Base-by-base conservation (phyloP, 2,797 vertebrate genomes). In the Ispidina lecontei region DNA sequence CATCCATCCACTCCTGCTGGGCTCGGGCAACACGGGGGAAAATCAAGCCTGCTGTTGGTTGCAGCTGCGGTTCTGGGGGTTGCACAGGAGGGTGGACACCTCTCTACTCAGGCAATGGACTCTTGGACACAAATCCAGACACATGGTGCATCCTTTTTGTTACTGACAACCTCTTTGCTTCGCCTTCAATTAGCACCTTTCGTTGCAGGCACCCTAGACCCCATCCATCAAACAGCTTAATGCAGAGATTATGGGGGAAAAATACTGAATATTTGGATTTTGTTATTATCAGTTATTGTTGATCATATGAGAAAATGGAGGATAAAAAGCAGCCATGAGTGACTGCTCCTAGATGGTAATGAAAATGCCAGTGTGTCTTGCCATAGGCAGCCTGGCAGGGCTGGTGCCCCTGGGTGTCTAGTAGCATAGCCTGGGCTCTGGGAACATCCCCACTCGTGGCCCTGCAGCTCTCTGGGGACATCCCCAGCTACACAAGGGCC, bases 91-190 rank as follows among this genome's bases (percentile, higher is more conserved):
- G 15, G 6, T 7, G 20, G 46, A 10, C 26, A 37, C 9, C 20
- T 62, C 25, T 68, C 12, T 4, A 2, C 21, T 33, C 0, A 0
- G 22, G 23, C 2, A 3, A 1, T 20, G 60, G 58, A 2, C 21
- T 39, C 31, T 11, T 10, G 25, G 43, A 39, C 56, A 18, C 5
- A 28, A 64, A 60, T 3, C 8, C 81, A 33, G 51, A 22, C n/a
- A 49, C 8, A 1, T 3, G 10, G 4, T 4, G 23, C 12, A 4
- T 46, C 8, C 14, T 5, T 82, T 12, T 33, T 39, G 23, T 21
- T 5, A 28, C 12, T 16, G 28, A 12, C 21, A 12, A 1, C 9
- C 31, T 44, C 72, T 52, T 11, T 23, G 12, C 39, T 63, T 39
- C 37, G 18, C 29, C 67, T 75, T 25, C 0, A 0, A 2, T n/a